A percentile compares a stretch with the other conserved stretches of the same genome.
These are phyloP conservation scores for Cassiopea xamachana DNA, from an alignment of 30 jellyfish, hydroid and myxozoan genomes.

Conservation along the genomic window DNA sequence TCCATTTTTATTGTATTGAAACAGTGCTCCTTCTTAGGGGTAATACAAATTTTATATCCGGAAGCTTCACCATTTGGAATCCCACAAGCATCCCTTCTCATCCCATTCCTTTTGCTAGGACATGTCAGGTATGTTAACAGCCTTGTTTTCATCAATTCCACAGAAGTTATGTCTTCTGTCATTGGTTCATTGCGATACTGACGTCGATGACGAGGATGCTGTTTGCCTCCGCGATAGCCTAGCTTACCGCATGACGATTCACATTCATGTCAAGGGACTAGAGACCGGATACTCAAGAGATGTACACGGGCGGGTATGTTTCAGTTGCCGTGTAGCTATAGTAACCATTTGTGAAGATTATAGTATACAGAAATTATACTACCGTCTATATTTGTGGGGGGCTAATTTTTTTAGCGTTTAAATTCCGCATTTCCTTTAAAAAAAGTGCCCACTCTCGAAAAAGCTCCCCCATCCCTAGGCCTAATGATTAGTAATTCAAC, in stretches of 20 bases:
- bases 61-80: too few species aligned
- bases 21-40: too few species aligned
- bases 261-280: conserved; percentile 40
- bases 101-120: background rate
- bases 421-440: too few species aligned
- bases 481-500: too few species aligned
- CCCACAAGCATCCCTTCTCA: background rate
- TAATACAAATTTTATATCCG: too few species aligned
- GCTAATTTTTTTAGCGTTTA: too few species aligned
- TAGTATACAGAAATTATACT: too few species aligned
- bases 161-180: conserved; percentile 42
- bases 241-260: background rate
- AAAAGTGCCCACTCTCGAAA: too few species aligned
- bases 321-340: background rate
- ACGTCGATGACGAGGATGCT: conserved; percentile 49
- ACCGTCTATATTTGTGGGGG: too few species aligned
- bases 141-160: background rate
- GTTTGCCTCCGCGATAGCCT: conserved; percentile 28
- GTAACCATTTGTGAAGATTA: too few species aligned
- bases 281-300: conserved; percentile 74
- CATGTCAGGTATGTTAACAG: background rate
- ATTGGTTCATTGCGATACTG: conserved; percentile 50
- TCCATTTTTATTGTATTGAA: too few species aligned
- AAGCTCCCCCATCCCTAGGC: too few species aligned
- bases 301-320: conserved; percentile 75